phyloP scores from a whole-genome alignment of 1,140 invertebrate species.

The Physella acuta region DNA sequence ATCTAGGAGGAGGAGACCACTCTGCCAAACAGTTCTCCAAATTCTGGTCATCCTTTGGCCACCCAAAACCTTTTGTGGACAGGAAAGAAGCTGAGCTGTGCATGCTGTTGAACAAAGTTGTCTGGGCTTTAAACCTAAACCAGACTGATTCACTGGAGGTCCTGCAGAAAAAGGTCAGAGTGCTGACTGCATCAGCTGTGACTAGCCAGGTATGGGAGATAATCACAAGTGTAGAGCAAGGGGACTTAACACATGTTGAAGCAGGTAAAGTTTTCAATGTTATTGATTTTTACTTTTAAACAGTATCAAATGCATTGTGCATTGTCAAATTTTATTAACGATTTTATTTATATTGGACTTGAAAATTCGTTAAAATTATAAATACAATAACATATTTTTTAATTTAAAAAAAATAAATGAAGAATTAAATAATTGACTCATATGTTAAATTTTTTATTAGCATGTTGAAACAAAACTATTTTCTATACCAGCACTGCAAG shows the following conservation, averaged over 20 bases:
- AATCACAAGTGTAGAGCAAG: neutral
- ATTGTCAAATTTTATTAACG: too few relatives aligned
- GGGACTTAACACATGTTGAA: constrained; percentile 22
- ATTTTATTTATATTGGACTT: too few relatives aligned
- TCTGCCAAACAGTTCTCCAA: constrained; percentile 34
- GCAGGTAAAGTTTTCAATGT: constrained; percentile 9
- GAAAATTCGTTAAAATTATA: too few relatives aligned
- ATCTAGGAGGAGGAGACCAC: constrained; percentile 33
- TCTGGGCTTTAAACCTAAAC: constrained; percentile 1
- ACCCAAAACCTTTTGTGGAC: constrained; percentile 39
- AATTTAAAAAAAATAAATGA: too few relatives aligned
- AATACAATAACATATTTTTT: too few relatives aligned
- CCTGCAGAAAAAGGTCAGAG: constrained; percentile 26
- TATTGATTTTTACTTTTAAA: too few relatives aligned
- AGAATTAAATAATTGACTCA: too few relatives aligned
- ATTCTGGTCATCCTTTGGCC: constrained; percentile 40
- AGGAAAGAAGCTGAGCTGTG: constrained; percentile 28
- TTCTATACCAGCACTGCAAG: too few relatives aligned
- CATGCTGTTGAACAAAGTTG: neutral
- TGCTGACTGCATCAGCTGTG: constrained; percentile 5
- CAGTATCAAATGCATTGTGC: too few relatives aligned
- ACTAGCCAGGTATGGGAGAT: neutral
- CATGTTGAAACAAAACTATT: too few relatives aligned
- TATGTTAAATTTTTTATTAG: too few relatives aligned
- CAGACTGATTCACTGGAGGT: constrained; percentile 8